Conservation (phyloP, 2,797 vertebrate genomes). For the Tympanoctomys barrerae region DNA sequence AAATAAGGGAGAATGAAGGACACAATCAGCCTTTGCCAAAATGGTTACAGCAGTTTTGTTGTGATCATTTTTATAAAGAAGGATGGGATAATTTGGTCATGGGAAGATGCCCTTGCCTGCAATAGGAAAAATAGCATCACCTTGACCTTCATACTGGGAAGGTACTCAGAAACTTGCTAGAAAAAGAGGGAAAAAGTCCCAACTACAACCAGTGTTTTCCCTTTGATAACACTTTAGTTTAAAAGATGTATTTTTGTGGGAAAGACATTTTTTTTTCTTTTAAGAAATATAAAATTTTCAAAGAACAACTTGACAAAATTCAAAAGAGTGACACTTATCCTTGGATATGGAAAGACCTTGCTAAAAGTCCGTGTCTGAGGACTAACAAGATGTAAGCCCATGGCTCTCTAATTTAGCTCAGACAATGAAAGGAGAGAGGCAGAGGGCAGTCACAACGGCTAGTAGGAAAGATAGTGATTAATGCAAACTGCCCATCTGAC, state of each 20-base stretch:
- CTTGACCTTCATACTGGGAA: background rate
- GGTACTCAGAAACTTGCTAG: background rate
- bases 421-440: background rate
- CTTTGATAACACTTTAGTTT: background rate
- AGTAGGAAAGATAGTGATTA: background rate
- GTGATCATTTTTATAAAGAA: background rate
- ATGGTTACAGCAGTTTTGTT: background rate
- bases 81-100: background rate
- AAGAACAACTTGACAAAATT: background rate
- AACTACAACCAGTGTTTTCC: background rate
- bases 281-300: background rate
- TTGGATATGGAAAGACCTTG: background rate
- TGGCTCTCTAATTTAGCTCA: background rate
- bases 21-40: background rate
- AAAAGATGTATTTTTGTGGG: background rate
- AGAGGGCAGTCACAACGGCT: rapidly evolving
- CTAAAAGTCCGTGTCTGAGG: background rate
- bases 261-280: background rate
- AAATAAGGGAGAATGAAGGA: background rate
- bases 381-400: background rate
- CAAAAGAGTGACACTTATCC: background rate
- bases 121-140: background rate
- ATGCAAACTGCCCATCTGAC: background rate
- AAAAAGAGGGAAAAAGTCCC: background rate
- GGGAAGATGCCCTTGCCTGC: background rate